phyloP scores from a whole-genome alignment of 2,113 vertebrate species.

The Neotragus pygmaeus region DNA sequence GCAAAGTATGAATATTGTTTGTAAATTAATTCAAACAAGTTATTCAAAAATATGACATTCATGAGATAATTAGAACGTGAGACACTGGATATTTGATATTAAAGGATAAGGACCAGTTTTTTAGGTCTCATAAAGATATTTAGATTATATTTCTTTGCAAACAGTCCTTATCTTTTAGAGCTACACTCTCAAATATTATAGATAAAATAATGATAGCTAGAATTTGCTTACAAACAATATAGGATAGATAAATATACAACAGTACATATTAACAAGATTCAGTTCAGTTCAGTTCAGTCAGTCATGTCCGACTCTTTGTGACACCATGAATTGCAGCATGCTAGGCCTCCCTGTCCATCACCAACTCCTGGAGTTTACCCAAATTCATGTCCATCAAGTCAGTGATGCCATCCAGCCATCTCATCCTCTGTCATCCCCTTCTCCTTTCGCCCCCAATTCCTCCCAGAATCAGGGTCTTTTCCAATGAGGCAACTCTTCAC shows the following conservation, averaged over 20 bases:
- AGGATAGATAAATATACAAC: not conserved
- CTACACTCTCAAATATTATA: not conserved
- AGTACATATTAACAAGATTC: not conserved
- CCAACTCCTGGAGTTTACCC: too few relatives aligned
- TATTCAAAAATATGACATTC: not conserved
- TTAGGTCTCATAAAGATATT: not conserved
- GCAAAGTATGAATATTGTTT: not conserved
- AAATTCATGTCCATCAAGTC: too few relatives aligned
- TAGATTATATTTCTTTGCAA: not conserved
- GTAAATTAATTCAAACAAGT: not conserved
- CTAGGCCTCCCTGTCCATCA: too few relatives aligned
- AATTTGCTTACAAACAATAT: slow-evolving; percentile 25
- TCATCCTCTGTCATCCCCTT: too few relatives aligned
- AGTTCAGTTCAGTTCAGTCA: too few relatives aligned
- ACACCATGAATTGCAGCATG: rapidly evolving
- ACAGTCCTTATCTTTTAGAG: not conserved
- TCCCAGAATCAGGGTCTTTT: too few relatives aligned
- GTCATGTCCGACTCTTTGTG: rapidly evolving
- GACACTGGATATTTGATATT: not conserved
- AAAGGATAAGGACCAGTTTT: not conserved
- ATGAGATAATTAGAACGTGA: not conserved
- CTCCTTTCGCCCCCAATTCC: too few relatives aligned
- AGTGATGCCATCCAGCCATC: too few relatives aligned
- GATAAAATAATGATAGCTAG: not conserved
- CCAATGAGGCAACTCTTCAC: too few relatives aligned